Evolutionary conservation across 1,140 invertebrate genomes (phyloP).

Genomic region (Caerostris darwini): DNA sequence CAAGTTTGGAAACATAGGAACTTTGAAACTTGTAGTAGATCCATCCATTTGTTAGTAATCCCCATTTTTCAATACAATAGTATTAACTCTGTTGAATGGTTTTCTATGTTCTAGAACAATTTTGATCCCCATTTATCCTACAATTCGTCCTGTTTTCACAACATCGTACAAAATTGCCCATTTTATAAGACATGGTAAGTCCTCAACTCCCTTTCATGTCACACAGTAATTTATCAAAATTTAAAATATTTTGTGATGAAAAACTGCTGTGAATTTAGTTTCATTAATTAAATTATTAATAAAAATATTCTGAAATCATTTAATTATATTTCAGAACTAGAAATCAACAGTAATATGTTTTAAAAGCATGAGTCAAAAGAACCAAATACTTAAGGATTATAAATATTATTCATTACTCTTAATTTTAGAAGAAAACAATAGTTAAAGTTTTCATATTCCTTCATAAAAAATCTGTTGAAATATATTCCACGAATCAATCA

Average conservation of each 20-base stretch:
- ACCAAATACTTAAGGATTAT: no score
- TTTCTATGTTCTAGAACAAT: neutral
- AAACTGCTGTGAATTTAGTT: neutral
- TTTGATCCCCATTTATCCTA: neutral
- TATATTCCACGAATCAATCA: no score
- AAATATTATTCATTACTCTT: no score
- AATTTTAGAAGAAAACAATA: no score
- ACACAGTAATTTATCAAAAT: neutral
- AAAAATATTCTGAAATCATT: no score
- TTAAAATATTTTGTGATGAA: neutral
- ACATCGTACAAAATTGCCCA: neutral
- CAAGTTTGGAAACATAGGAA: conserved; percentile 2
- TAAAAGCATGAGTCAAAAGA: no score
- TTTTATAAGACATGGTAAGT: neutral
- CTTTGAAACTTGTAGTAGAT: conserved; percentile 45
- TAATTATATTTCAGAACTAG: no score
- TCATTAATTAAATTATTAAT: neutral
- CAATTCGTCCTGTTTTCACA: neutral
- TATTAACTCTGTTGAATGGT: conserved; percentile 41
- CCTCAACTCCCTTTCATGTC: neutral
- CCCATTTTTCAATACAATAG: neutral
- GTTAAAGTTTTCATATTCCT: no score
- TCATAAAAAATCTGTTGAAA: no score
- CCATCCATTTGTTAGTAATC: conserved; percentile 65
- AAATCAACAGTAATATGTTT: no score